Percentiles rank a stretch among this genome's conserved stretches.
Conservation (phyloP, 23 tunicate genomes). For the Phallusia fumigata region DNA sequence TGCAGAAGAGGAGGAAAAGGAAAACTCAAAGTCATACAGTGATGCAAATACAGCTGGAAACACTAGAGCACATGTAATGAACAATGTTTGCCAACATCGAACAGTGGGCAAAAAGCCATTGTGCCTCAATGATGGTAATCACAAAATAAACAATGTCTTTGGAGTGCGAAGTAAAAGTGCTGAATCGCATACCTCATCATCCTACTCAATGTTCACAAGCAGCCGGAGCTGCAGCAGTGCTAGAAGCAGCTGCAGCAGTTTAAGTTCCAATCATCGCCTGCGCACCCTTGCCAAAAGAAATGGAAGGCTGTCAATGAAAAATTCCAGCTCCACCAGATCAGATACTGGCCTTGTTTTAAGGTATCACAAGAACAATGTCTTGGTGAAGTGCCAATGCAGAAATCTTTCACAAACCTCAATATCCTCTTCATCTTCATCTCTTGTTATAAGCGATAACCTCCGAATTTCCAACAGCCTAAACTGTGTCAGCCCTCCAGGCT, state of each 20-base stretch:
- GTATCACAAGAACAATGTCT: constrained; percentile 31
- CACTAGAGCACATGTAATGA: constrained; percentile 4
- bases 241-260: constrained; percentile 71
- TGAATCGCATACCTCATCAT: constrained; percentile 52
- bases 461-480: background rate
- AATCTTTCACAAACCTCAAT: constrained; percentile 17
- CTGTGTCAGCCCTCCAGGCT: background rate
- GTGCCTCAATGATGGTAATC: constrained; percentile 18
- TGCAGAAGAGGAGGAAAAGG: background rate
- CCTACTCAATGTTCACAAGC: constrained; percentile 18
- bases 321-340: constrained; percentile 72
- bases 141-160: constrained; percentile 40
- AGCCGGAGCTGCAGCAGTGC: constrained; percentile 79
- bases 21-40: background rate
- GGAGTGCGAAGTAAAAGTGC: constrained; percentile 73
- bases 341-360: constrained; percentile 81
- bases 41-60: constrained; percentile 7
- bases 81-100: constrained; percentile 24
- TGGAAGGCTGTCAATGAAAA: constrained; percentile 26
- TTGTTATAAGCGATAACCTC: background rate
- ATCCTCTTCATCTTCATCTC: constrained; percentile 29
- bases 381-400: background rate
- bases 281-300: constrained; percentile 21
- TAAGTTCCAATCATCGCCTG: constrained; percentile 36
- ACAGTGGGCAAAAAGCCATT: constrained; percentile 20